Percentiles rank a stretch among this genome's conserved stretches.
These are phyloP conservation scores for Argyrosomus japonicus DNA, from an alignment of 2,113 vertebrate species.

Conservation along the genomic window DNA sequence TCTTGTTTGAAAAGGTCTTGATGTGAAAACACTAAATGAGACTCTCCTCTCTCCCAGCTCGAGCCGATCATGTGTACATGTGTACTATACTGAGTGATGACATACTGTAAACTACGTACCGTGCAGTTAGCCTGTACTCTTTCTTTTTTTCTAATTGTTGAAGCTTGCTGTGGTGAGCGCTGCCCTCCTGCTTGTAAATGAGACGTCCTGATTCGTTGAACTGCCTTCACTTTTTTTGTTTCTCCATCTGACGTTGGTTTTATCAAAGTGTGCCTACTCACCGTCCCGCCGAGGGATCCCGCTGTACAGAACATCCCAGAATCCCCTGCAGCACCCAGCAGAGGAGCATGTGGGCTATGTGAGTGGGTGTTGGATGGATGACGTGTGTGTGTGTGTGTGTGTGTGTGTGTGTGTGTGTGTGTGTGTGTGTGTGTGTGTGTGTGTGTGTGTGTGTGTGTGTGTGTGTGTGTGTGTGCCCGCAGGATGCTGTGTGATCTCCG, in stretches of 20 bases:
- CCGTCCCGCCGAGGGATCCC: constrained; percentile 43
- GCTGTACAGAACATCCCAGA: constrained; percentile 53
- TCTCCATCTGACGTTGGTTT: constrained; percentile 41
- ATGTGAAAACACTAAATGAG: not conserved
- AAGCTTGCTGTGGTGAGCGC: constrained; percentile 33
- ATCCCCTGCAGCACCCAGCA: constrained; percentile 16
- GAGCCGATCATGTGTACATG: constrained; percentile 30
- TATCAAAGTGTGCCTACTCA: constrained; percentile 67
- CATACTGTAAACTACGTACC: constrained; percentile 30
- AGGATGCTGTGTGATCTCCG: constrained; percentile 18
- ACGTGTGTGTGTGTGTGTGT: not conserved
- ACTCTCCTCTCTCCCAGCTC: constrained; percentile 1
- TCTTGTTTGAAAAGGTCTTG: not conserved
- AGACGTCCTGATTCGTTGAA: constrained; percentile 47
- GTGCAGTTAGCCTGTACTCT: constrained; percentile 19
- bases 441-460: constrained; percentile 1
- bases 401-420: constrained; percentile 12
- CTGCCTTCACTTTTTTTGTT: constrained; percentile 40
- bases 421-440: constrained; percentile 1
- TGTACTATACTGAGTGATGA: constrained; percentile 52
- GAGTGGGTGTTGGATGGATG: not conserved
- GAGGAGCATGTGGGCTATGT: constrained; percentile 4
- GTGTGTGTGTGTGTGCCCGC: constrained; percentile 22
- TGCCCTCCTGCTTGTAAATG: constrained; percentile 61
- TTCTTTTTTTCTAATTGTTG: not conserved